These are phyloP conservation scores for Prunella fulvescens DNA, from an alignment of 2,113 vertebrate genomes.

Conservation along the genomic window DNA sequence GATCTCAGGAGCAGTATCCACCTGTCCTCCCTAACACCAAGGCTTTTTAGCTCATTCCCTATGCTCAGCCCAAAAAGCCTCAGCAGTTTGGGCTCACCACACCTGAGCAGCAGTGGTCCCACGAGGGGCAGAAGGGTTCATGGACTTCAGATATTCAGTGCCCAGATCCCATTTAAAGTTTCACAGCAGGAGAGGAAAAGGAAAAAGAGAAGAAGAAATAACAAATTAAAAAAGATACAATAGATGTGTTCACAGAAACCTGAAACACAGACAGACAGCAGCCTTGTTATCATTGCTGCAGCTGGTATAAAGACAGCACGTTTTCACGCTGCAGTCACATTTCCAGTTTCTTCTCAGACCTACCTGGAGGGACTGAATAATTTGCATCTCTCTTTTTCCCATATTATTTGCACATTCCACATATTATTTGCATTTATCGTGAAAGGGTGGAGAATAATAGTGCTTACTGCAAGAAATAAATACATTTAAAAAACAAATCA, in stretches of 20 bases:
- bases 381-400: slow-evolving; percentile 53
- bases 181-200: neutral
- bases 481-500: slow-evolving; percentile 61
- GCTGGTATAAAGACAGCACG: neutral
- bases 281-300: neutral
- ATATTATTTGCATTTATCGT: slow-evolving; percentile 55
- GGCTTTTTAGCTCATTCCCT: neutral
- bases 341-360: slow-evolving; percentile 24
- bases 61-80: neutral
- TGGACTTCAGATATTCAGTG: neutral
- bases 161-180: neutral
- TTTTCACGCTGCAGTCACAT: slow-evolving; percentile 6
- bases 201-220: neutral
- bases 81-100: neutral
- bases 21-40: neutral
- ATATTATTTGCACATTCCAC: slow-evolving; percentile 31
- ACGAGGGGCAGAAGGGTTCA: neutral
- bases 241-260: neutral
- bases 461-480: slow-evolving; percentile 48
- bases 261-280: neutral
- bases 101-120: neutral
- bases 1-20: neutral
- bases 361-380: slow-evolving; percentile 20
- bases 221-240: neutral
- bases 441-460: slow-evolving; percentile 30